phyloP scores from a whole-genome alignment of 2,888 invertebrate genomes.

The Rapana venosa region DNA sequence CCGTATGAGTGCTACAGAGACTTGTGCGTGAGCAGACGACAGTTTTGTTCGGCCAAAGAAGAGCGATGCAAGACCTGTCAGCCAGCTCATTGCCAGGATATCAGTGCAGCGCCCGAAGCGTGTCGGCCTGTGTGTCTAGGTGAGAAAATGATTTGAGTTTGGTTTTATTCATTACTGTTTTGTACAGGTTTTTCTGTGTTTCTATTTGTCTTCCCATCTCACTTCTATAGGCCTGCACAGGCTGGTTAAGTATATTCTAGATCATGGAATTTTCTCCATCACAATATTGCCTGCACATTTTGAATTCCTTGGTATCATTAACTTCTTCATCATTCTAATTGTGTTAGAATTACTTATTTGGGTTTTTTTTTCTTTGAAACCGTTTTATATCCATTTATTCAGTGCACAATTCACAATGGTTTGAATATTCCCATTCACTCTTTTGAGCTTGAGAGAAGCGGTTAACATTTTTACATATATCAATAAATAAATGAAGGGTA shows the following conservation, averaged over 20 bases:
- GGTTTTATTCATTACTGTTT: no score
- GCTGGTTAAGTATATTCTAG: no score
- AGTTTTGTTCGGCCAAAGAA: constrained; percentile 13
- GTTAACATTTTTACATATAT: no score
- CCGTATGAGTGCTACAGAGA: constrained; percentile 24
- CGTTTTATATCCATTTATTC: neutral
- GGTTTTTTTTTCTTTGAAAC: neutral
- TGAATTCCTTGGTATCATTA: no score
- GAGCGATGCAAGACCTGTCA: constrained; percentile 1
- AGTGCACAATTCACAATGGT: neutral
- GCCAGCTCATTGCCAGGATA: neutral
- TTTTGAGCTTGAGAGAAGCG: no score
- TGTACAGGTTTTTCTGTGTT: no score
- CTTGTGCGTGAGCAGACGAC: constrained; percentile 20
- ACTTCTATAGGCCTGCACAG: no score
- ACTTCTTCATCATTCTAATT: no score
- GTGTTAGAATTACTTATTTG: neutral
- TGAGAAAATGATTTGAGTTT: neutral
- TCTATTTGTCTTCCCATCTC: no score
- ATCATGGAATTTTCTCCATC: no score
- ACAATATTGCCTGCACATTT: no score
- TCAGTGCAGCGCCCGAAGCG: neutral
- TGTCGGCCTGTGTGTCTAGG: neutral
- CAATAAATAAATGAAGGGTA: no score
- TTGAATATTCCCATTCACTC: neutral